These are phyloP conservation scores for Pseudomyrmex dendroicus DNA, from an alignment of 1,140 invertebrate genomes.

Conservation along the genomic window DNA sequence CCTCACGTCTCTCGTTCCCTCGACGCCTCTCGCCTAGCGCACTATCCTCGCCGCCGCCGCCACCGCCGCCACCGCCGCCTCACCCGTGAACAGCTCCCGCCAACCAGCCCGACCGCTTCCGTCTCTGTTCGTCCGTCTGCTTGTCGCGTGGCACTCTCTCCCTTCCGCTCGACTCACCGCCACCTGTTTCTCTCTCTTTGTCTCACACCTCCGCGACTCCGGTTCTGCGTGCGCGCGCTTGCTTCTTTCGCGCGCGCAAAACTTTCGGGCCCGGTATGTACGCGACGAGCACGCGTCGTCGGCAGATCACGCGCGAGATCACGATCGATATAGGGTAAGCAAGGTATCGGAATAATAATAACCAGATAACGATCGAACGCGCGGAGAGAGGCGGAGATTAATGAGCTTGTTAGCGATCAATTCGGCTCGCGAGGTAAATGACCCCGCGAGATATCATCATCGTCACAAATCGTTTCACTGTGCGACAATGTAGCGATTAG, in stretches of 20 bases:
- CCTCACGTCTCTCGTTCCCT: slow-evolving; percentile 48
- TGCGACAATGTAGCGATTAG: slow-evolving; percentile 17
- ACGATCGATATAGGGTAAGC: slow-evolving; percentile 9
- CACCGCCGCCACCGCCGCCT: background rate
- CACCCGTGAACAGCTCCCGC: slow-evolving; percentile 28
- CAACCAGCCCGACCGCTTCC: slow-evolving; percentile 17
- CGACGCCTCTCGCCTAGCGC: slow-evolving; percentile 7
- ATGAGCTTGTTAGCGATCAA: slow-evolving; percentile 41
- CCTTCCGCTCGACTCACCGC: slow-evolving; percentile 32
- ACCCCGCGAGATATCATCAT: background rate
- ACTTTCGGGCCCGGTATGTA: slow-evolving; percentile 17
- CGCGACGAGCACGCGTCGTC: slow-evolving; percentile 11
- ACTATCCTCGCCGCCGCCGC: slow-evolving; percentile 1
- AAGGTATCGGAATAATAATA: background rate
- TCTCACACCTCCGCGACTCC: background rate
- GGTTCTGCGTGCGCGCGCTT: background rate
- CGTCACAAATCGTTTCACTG: background rate
- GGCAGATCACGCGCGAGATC: slow-evolving; percentile 14
- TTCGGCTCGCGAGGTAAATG: slow-evolving; percentile 33
- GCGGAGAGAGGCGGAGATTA: slow-evolving; percentile 33
- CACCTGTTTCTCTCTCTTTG: background rate
- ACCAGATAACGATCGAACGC: slow-evolving; percentile 16
- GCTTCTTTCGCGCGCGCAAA: slow-evolving; percentile 19
- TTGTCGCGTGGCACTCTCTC: slow-evolving; percentile 62
- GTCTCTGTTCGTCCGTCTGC: slow-evolving; percentile 50